Conservation (phyloP, 2,888 invertebrate genomes). For the Yponomeuta malinellus region DNA sequence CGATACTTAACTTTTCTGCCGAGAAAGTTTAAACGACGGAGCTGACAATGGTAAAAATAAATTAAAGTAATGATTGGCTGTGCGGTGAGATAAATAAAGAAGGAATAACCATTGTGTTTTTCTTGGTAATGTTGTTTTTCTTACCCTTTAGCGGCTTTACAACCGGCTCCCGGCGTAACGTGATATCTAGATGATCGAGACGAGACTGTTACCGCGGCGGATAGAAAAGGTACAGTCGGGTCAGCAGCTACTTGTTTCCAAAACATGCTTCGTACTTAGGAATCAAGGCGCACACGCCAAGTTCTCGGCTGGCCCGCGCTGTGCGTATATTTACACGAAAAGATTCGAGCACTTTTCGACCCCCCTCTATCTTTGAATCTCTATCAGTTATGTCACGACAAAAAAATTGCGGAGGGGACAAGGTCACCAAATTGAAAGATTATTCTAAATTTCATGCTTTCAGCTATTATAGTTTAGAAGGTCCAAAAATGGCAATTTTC, state of each 20-base stretch:
- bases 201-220: not conserved
- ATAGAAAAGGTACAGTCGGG: not conserved
- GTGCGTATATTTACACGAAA: too few species aligned
- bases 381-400: too few species aligned
- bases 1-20: not conserved
- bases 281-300: too few species aligned
- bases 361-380: too few species aligned
- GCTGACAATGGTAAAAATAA: not conserved
- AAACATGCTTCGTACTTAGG: not conserved
- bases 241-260: not conserved
- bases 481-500: too few species aligned
- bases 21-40: not conserved
- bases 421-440: too few species aligned
- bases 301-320: too few species aligned
- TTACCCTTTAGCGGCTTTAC: constrained; percentile 4
- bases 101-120: constrained; percentile 5
- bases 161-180: constrained; percentile 13
- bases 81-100: not conserved
- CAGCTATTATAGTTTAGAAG: too few species aligned
- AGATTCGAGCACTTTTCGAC: too few species aligned
- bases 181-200: constrained; percentile 11
- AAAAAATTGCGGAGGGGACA: too few species aligned
- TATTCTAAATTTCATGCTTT: too few species aligned
- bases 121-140: constrained; percentile 14
- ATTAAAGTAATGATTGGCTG: not conserved